phyloP scores from a whole-genome alignment of 2,113 vertebrate species.

The Calypte anna region DNA sequence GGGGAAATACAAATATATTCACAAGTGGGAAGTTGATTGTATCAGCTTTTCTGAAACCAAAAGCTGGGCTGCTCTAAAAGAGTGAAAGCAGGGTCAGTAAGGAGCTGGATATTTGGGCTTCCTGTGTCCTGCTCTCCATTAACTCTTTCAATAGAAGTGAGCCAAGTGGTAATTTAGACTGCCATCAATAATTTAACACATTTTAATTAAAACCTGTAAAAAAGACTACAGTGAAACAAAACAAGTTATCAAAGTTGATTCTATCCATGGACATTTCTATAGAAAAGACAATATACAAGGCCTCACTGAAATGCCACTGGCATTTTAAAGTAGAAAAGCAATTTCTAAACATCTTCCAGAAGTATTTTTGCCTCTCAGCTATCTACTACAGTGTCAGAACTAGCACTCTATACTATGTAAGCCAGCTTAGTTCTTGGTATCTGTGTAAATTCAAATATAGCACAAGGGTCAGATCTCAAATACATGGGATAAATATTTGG shows the following conservation, averaged over 20 bases:
- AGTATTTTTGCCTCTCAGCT: not conserved
- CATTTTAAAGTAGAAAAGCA: conserved; percentile 1
- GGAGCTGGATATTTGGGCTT: not conserved
- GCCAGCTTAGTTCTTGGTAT: not conserved
- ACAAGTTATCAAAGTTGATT: not conserved
- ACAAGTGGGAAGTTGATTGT: not conserved
- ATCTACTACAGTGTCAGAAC: not conserved
- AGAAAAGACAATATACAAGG: not conserved
- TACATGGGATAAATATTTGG: fast-evolving
- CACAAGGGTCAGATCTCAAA: not conserved
- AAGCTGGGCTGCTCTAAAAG: not conserved
- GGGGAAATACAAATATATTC: not conserved
- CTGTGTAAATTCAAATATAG: not conserved
- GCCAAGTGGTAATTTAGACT: not conserved
- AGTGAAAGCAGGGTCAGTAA: not conserved
- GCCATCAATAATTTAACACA: not conserved
- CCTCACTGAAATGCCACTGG: not conserved
- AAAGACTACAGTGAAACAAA: not conserved
- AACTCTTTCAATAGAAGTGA: not conserved
- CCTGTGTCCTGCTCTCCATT: not conserved
- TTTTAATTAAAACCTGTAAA: conserved; percentile 19
- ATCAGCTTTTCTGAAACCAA: not conserved
- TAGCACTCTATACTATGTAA: not conserved
- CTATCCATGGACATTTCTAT: not conserved
- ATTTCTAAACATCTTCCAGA: not conserved